A percentile compares a stretch with the other conserved stretches of the same genome.
Conservation (phyloP, 2,888 invertebrate species). For the Phengaris arion region DNA sequence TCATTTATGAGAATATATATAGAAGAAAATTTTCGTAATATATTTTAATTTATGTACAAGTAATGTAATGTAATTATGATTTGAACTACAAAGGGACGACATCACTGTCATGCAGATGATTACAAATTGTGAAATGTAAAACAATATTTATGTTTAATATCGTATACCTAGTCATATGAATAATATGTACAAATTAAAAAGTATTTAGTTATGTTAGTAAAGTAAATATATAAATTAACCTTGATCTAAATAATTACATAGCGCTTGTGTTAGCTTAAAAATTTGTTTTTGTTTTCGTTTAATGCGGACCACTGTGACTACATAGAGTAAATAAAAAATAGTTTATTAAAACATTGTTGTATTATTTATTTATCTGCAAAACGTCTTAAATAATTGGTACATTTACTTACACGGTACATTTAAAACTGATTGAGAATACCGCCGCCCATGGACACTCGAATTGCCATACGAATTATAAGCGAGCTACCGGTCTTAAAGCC, state of each 20-base stretch:
- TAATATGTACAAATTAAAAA: background rate
- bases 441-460: too few species aligned
- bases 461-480: too few species aligned
- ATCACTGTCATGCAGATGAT: background rate
- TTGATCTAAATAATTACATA: constrained; percentile 14
- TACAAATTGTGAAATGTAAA: background rate
- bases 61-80: too few species aligned
- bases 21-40: too few species aligned
- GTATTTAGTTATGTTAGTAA: background rate
- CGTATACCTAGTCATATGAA: background rate
- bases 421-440: too few species aligned
- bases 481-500: too few species aligned
- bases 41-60: too few species aligned
- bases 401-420: too few species aligned
- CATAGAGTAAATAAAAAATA: constrained; percentile 19
- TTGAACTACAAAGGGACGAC: background rate
- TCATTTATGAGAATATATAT: too few species aligned
- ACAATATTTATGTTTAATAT: background rate
- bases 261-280: constrained; percentile 24
- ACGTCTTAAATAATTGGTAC: too few species aligned
- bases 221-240: constrained; percentile 6
- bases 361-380: constrained; percentile 16
- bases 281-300: constrained; percentile 41
- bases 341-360: constrained; percentile 21
- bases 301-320: constrained; percentile 57